Percentiles rank a stretch among this genome's conserved stretches.
Conservation (phyloP, 2,888 invertebrate genomes). For the Leptarthrus brevirostris region DNA sequence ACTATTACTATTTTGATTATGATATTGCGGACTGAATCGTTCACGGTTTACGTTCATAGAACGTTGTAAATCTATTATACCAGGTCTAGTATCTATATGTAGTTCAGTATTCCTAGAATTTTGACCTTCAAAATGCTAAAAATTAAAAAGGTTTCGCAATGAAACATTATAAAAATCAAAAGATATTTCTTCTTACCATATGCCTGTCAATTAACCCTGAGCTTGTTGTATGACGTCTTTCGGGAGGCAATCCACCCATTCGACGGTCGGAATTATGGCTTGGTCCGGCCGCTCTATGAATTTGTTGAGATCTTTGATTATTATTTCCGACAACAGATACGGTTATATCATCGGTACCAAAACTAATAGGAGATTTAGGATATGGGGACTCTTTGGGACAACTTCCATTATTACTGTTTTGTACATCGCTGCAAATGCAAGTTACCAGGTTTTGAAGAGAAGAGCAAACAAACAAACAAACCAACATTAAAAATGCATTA, state of each 20-base stretch:
- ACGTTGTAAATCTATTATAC: constrained; percentile 55
- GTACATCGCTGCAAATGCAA: constrained; percentile 64
- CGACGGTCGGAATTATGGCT: constrained; percentile 56
- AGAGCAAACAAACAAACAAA: constrained; percentile 49
- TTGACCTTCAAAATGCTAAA: constrained; percentile 59
- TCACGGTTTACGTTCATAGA: constrained; percentile 55
- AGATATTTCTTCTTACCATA: constrained; percentile 55
- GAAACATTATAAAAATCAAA: background rate
- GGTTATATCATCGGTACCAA: constrained; percentile 53
- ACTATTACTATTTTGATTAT: constrained; percentile 54
- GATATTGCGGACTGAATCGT: constrained; percentile 58
- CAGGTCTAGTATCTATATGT: constrained; percentile 58
- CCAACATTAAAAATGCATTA: constrained; percentile 40
- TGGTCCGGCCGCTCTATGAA: constrained; percentile 58
- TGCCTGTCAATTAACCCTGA: constrained; percentile 62
- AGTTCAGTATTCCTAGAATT: constrained; percentile 59
- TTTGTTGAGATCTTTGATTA: constrained; percentile 60
- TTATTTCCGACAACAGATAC: constrained; percentile 54
- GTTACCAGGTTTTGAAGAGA: constrained; percentile 51
- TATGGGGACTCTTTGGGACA: constrained; percentile 59
- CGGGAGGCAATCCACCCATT: constrained; percentile 51
- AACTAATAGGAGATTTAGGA: constrained; percentile 54
- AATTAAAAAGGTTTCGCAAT: too few species aligned
- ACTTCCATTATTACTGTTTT: constrained; percentile 67
- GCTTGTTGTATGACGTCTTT: constrained; percentile 57